Percentiles rank a stretch among this genome's conserved stretches.
Evolutionary conservation across 1,140 invertebrate species (phyloP).

Genomic region (Atta colombica): DNA sequence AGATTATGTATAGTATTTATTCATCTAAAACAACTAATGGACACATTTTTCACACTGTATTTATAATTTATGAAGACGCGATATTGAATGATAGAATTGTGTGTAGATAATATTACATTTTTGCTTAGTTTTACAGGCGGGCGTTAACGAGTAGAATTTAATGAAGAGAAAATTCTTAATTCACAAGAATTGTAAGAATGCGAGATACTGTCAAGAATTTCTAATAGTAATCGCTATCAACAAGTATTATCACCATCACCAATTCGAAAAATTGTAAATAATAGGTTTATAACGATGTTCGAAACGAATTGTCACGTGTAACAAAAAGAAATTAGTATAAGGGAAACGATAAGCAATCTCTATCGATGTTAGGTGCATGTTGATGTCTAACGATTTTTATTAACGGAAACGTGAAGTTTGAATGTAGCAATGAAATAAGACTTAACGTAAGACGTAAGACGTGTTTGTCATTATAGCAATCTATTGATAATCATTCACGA

Average conservation of each 20-base stretch:
- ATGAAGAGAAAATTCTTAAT: background rate
- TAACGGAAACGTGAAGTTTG: slow-evolving; percentile 69
- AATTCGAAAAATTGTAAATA: slow-evolving; percentile 72
- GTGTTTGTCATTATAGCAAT: slow-evolving; percentile 58
- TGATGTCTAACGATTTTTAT: slow-evolving; percentile 77
- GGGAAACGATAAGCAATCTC: slow-evolving; percentile 74
- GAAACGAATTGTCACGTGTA: slow-evolving; percentile 61
- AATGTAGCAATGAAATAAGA: slow-evolving; percentile 63
- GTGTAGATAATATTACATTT: slow-evolving; percentile 72
- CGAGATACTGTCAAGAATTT: slow-evolving; percentile 35
- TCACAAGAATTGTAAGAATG: slow-evolving; percentile 26
- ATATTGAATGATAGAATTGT: slow-evolving; percentile 50
- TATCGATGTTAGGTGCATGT: slow-evolving; percentile 77
- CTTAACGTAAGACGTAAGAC: slow-evolving; percentile 63
- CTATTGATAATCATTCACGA: slow-evolving; percentile 62
- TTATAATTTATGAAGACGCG: slow-evolving; percentile 69
- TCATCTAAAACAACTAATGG: slow-evolving; percentile 73
- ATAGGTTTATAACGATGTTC: slow-evolving; percentile 53
- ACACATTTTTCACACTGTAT: slow-evolving; percentile 75
- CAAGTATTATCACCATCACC: slow-evolving; percentile 65
- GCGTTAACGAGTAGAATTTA: slow-evolving; percentile 25
- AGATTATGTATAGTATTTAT: slow-evolving; percentile 83
- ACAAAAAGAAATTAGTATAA: slow-evolving; percentile 64
- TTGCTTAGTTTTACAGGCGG: slow-evolving; percentile 21
- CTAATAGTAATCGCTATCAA: slow-evolving; percentile 55